Percentiles rank a stretch among this genome's conserved stretches.
Conservation (phyloP, 2,797 vertebrate genomes). For the Trichosurus vulpecula region DNA sequence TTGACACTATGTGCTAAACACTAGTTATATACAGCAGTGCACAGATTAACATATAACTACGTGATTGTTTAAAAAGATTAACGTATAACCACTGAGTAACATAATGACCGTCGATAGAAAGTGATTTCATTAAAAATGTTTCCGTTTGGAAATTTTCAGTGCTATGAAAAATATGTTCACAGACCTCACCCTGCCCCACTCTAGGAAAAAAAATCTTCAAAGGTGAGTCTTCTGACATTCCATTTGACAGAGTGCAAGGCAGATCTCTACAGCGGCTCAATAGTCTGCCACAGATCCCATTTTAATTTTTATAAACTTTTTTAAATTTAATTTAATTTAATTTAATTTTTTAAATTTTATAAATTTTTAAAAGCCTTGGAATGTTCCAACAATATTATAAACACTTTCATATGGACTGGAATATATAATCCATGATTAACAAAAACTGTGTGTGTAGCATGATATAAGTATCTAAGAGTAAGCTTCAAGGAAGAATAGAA, state of each 20-base stretch:
- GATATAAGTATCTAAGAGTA: constrained; percentile 23
- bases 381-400: not conserved
- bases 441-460: constrained; percentile 28
- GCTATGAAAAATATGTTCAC: constrained; percentile 51
- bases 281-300: constrained; percentile 33
- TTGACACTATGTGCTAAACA: not conserved
- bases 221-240: constrained; percentile 35
- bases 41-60: not conserved
- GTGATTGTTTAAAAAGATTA: not conserved
- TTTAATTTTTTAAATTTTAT: constrained; percentile 70
- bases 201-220: constrained; percentile 38
- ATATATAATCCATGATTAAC: constrained; percentile 28
- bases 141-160: not conserved
- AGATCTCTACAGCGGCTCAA: constrained; percentile 59
- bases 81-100: not conserved
- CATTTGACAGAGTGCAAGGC: constrained; percentile 38
- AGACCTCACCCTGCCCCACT: constrained; percentile 46
- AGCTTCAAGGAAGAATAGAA: not conserved
- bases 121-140: not conserved
- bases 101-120: not conserved
- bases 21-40: not conserved
- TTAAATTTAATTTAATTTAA: no score
- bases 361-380: constrained; percentile 51
- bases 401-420: not conserved
- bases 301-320: constrained; percentile 69